Evolutionary conservation across 2,888 invertebrate genomes (phyloP).

Genomic region (Desoria tigrina): DNA sequence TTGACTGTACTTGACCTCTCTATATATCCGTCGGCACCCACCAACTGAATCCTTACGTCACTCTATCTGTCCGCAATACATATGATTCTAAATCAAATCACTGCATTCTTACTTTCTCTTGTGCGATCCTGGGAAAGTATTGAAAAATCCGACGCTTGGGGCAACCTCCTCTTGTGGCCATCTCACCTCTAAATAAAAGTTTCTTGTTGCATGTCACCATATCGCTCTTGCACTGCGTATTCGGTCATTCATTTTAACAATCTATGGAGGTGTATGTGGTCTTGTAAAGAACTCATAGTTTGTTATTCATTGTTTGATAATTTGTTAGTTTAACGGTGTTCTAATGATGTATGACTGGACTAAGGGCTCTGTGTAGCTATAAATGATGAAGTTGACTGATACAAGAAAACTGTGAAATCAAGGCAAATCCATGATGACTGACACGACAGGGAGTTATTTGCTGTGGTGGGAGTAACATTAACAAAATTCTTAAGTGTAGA

Average conservation of each 20-base stretch:
- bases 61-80: conserved; percentile 3
- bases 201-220: conserved; percentile 19
- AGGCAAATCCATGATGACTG: too few relatives aligned
- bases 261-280: neutral
- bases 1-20: too few relatives aligned
- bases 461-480: too few relatives aligned
- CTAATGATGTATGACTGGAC: too few relatives aligned
- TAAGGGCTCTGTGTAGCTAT: too few relatives aligned
- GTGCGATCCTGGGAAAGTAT: conserved; percentile 1
- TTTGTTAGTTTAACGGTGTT: too few relatives aligned
- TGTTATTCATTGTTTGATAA: too few relatives aligned
- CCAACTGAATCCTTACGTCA: neutral
- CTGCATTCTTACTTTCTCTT: neutral
- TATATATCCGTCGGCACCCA: neutral
- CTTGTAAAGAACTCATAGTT: too few relatives aligned
- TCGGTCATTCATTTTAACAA: conserved; percentile 2
- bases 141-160: conserved; percentile 3
- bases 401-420: too few relatives aligned
- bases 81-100: conserved; percentile 1
- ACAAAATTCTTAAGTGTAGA: too few relatives aligned
- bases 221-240: conserved; percentile 19
- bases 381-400: too few relatives aligned
- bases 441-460: too few relatives aligned
- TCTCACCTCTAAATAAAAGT: conserved; percentile 16
- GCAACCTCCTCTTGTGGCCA: conserved; percentile 14